Evolutionary conservation across 2,113 vertebrate species (phyloP), one percentile per base, ranked within the genome.

Genomic region (Cinclus cinclus): DNA sequence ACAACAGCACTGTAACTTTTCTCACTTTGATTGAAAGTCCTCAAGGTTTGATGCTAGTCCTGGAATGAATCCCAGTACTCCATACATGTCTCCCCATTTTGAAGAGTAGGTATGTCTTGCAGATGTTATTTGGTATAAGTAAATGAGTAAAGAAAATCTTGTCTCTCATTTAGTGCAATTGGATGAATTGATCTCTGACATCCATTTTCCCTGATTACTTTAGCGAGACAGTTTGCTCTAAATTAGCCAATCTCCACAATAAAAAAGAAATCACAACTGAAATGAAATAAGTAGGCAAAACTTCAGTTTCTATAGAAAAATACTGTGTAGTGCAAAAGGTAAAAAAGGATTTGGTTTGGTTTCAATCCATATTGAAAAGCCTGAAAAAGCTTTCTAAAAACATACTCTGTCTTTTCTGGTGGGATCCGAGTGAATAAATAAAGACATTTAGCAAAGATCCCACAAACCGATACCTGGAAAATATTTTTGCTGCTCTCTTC

Each of bases 61-160:
- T 78, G 79, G 83, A 70, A 80, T 50, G 55, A 94, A 88, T 88
- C n/a, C 75, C 42, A 37, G 20, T 37, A 49, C 39, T 59, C 56
- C 18, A 63, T 63, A 60, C 4, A 42, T 16, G 12, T 39, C 9
- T 62, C 28, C 86, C 68, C 15, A 77, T 83, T 94, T 69, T 83
- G 37, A 86, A 95, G n/a, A 24, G 10, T 53, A 85, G 50, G 19
- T 80, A 83, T 58, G 19, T 74, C 83, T 92, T 94, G 42, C 37
- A 88, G 67, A 78, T 93, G 41, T 69, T 87, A 56, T 60, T 85
- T 83, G 15, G 5, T 78, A 65, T 88, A 88, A 90, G 90, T 91
- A 87, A 89, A 88, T 69, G 55, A 85, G 23, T 68, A 68, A 90
- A 80, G 62, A 92, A 94, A 73, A 88, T 52, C 37, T 64, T 85